A percentile compares a stretch with the other conserved stretches of the same genome.
These are phyloP conservation scores for Hemibagrus wyckioides DNA, from an alignment of 2,113 vertebrate genomes.

Conservation along the genomic window DNA sequence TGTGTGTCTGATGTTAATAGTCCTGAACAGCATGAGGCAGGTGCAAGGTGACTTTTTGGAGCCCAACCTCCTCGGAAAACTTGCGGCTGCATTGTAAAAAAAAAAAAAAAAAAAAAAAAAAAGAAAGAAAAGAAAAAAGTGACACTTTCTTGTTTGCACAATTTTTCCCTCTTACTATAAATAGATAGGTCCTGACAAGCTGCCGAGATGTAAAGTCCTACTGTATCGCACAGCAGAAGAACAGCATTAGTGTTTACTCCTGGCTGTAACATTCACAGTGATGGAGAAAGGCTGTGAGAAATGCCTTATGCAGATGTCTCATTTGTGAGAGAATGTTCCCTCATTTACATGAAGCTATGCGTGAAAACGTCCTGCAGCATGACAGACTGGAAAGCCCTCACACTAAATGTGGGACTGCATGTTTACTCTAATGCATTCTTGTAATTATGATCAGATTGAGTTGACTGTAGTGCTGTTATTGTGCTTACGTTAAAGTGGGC, in stretches of 20 bases:
- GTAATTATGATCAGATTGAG: constrained; percentile 6
- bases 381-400: neutral
- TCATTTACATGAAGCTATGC: constrained; percentile 48
- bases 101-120: neutral
- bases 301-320: constrained; percentile 20
- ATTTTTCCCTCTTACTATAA: constrained; percentile 9
- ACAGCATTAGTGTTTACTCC: constrained; percentile 17
- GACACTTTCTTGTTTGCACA: constrained; percentile 9
- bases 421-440: neutral
- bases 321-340: constrained; percentile 41
- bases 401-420: neutral
- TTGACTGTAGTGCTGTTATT: neutral
- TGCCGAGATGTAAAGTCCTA: constrained; percentile 17
- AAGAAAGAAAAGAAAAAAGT: too few species aligned
- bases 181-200: constrained; percentile 14
- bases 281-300: constrained; percentile 15
- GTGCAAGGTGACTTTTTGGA: constrained; percentile 50
- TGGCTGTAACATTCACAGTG: neutral
- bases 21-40: constrained; percentile 34
- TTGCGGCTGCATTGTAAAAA: constrained; percentile 56
- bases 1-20: constrained; percentile 26
- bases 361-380: neutral
- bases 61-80: constrained; percentile 65
- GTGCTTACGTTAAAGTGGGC: neutral
- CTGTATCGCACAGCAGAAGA: constrained; percentile 1